A percentile compares a stretch with the other conserved stretches of the same genome.
These are phyloP conservation scores for Melieria crassipennis DNA, from an alignment of 2,888 invertebrate species.

Conservation along the genomic window DNA sequence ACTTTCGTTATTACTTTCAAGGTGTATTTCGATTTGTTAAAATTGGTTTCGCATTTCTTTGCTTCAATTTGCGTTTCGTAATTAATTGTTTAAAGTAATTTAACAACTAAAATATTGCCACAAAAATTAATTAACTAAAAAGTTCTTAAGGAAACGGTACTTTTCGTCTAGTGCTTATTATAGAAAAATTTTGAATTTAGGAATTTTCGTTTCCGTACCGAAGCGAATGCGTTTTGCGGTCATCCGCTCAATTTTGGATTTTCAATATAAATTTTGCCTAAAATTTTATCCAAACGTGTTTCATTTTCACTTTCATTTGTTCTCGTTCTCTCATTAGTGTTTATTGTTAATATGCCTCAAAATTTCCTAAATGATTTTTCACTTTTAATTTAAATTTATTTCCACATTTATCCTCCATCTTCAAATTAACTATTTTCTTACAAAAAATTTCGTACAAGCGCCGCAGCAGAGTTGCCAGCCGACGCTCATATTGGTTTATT, in stretches of 20 bases:
- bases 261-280: conserved; percentile 59
- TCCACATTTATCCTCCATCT: conserved; percentile 38
- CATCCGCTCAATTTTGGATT: conserved; percentile 29
- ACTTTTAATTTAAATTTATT: conserved; percentile 39
- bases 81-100: conserved; percentile 25
- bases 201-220: conserved; percentile 41
- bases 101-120: conserved; percentile 44
- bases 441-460: conserved; percentile 56
- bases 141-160: conserved; percentile 14
- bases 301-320: conserved; percentile 35
- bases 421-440: conserved; percentile 57
- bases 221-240: conserved; percentile 46
- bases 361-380: conserved; percentile 59
- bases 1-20: not conserved
- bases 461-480: conserved; percentile 20
- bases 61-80: conserved; percentile 13
- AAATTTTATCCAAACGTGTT: conserved; percentile 50
- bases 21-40: conserved; percentile 9
- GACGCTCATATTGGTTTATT: conserved; percentile 51
- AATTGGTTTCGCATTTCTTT: conserved; percentile 8
- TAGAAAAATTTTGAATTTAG: conserved; percentile 43
- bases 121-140: conserved; percentile 36
- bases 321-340: conserved; percentile 50
- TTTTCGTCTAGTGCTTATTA: conserved; percentile 20
- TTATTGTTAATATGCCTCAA: conserved; percentile 64